Evolutionary conservation across 2,888 invertebrate species (phyloP).

Genomic region (Drosophila neotestacea): DNA sequence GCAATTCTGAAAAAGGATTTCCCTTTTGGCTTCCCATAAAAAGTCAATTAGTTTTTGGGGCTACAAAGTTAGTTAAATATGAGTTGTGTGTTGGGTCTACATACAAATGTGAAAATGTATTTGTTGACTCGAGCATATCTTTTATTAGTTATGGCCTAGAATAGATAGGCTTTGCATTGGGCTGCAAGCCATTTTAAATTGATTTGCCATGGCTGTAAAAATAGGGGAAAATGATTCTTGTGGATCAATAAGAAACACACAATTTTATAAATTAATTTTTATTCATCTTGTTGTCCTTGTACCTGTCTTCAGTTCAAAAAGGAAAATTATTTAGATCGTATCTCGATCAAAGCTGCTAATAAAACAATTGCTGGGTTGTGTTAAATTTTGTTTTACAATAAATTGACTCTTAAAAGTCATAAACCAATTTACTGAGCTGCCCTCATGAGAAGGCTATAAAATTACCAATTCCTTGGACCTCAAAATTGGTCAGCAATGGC

Average conservation of each 20-base stretch:
- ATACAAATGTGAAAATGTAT: conserved; percentile 8
- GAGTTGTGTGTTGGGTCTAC: conserved; percentile 5
- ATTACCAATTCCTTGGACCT: conserved; percentile 49
- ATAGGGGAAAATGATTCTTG: neutral
- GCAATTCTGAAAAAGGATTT: conserved; percentile 13
- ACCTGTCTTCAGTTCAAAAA: neutral
- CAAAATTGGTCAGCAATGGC: conserved; percentile 42
- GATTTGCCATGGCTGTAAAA: conserved; percentile 11
- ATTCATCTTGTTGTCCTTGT: neutral
- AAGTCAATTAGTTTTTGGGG: conserved; percentile 54
- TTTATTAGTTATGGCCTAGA: conserved; percentile 17
- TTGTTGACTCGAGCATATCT: conserved; percentile 20
- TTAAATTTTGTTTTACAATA: neutral
- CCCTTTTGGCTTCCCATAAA: conserved; percentile 27
- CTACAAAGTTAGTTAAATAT: conserved; percentile 15
- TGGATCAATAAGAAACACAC: neutral
- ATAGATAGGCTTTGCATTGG: conserved; percentile 1
- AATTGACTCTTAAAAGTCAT: conserved; percentile 38
- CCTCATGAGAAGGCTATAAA: conserved; percentile 49
- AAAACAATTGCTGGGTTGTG: neutral
- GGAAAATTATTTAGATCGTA: neutral
- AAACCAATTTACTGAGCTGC: conserved; percentile 39
- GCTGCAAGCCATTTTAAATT: conserved; percentile 13
- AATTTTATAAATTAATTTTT: conserved; percentile 3
- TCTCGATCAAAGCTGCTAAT: neutral